These are phyloP conservation scores for Uria lomvia DNA, from an alignment of 2,113 vertebrate species.

Conservation along the genomic window DNA sequence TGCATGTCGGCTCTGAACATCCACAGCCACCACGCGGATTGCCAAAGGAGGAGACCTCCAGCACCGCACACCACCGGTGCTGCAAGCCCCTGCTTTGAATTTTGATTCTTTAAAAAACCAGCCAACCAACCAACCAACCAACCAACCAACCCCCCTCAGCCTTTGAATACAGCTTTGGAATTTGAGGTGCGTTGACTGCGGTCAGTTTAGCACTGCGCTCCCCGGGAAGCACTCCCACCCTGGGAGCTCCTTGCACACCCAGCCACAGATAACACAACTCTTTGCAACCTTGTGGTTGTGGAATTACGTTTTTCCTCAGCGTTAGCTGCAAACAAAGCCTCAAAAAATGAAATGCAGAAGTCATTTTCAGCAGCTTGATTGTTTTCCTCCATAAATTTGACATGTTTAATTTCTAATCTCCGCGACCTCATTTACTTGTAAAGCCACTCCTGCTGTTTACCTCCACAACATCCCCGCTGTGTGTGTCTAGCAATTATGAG, in stretches of 20 bases:
- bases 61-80: rapidly evolving
- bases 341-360: background rate
- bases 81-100: background rate
- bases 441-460: background rate
- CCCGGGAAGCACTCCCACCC: background rate
- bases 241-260: background rate
- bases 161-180: background rate
- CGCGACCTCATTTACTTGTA: background rate
- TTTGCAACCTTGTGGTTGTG: background rate
- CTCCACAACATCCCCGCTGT: background rate
- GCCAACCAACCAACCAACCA: background rate
- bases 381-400: background rate
- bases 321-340: background rate
- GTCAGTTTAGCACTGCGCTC: background rate
- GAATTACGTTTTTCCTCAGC: background rate
- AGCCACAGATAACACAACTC: background rate
- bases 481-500: background rate
- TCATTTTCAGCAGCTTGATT: background rate
- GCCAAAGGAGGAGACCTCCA: rapidly evolving
- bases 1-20: background rate
- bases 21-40: background rate
- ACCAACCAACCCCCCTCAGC: too few relatives aligned
- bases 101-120: background rate
- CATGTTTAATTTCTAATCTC: background rate
- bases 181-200: background rate